Conservation (phyloP, 2,888 invertebrate species). For the Endomychus coccineus region DNA sequence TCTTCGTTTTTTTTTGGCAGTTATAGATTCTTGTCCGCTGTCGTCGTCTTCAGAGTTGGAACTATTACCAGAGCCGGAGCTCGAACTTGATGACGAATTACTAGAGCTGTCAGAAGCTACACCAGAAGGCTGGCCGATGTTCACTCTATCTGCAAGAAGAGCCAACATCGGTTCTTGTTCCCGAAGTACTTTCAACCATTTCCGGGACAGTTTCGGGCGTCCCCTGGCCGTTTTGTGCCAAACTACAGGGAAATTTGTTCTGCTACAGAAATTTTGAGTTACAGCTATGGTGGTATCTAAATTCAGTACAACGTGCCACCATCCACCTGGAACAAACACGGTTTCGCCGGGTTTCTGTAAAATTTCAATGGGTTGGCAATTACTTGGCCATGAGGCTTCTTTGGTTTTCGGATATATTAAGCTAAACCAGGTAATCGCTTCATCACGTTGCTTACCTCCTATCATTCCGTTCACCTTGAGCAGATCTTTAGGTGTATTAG, state of each 20-base stretch:
- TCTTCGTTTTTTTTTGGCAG: slow-evolving; percentile 75
- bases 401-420: slow-evolving; percentile 91
- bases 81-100: slow-evolving; percentile 68
- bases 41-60: slow-evolving; percentile 52
- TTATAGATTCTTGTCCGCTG: slow-evolving; percentile 83
- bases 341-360: slow-evolving; percentile 95
- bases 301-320: slow-evolving; percentile 99
- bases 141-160: slow-evolving; percentile 72
- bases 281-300: slow-evolving; percentile 94
- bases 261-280: slow-evolving; percentile 95
- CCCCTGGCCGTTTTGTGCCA: slow-evolving; percentile 96
- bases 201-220: slow-evolving; percentile 88
- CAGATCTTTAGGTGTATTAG: slow-evolving; percentile 89
- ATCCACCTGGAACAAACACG: slow-evolving; percentile 96
- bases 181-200: slow-evolving; percentile 66
- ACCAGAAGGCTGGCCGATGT: slow-evolving; percentile 78
- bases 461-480: slow-evolving; percentile 83
- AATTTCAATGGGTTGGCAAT: slow-evolving; percentile 89
- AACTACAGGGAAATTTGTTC: slow-evolving; percentile 93
- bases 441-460: slow-evolving; percentile 96
- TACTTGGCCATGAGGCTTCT: slow-evolving; percentile 79
- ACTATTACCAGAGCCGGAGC: slow-evolving; percentile 33
- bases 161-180: slow-evolving; percentile 70
- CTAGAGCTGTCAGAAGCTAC: slow-evolving; percentile 93
- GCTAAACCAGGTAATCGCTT: slow-evolving; percentile 97